Evolutionary conservation across 2,888 invertebrate species (phyloP).

Genomic region (Brachynemurus nebulosus): DNA sequence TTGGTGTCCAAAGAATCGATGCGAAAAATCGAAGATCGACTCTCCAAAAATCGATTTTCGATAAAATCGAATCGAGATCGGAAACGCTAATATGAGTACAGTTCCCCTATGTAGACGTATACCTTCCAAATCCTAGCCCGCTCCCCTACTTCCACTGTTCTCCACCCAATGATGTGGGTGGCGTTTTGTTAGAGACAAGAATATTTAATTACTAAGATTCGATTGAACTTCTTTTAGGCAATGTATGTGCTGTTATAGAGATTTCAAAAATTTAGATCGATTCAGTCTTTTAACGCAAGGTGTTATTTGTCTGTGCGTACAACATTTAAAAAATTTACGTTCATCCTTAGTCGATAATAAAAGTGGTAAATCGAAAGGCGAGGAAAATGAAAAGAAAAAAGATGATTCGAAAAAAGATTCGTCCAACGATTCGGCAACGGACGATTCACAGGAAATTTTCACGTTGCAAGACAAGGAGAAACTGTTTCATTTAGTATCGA

Average conservation of each 20-base stretch:
- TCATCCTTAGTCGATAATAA: slow-evolving; percentile 21
- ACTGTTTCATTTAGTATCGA: slow-evolving; percentile 74
- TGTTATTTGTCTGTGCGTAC: slow-evolving; percentile 68
- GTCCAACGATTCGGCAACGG: slow-evolving; percentile 26
- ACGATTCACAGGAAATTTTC: slow-evolving; percentile 29
- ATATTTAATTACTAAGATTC: no score
- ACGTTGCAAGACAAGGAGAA: slow-evolving; percentile 78
- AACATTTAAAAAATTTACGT: slow-evolving; percentile 59
- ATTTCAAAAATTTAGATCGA: slow-evolving; percentile 82
- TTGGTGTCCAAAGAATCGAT: no score
- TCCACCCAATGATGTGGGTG: no score
- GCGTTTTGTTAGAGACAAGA: no score
- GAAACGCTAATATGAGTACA: no score
- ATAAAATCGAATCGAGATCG: no score
- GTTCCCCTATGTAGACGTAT: no score
- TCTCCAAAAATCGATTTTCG: no score
- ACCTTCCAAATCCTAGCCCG: no score
- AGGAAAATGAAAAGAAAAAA: slow-evolving; percentile 25
- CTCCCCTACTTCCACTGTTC: no score
- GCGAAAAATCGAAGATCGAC: no score
- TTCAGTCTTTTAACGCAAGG: slow-evolving; percentile 82
- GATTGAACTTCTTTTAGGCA: slow-evolving; percentile 47
- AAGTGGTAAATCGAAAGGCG: slow-evolving; percentile 16
- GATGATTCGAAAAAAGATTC: slow-evolving; percentile 24
- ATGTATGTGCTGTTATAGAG: slow-evolving; percentile 90